Conservation (phyloP, 2,113 vertebrate species). For the Colaptes auratus region DNA sequence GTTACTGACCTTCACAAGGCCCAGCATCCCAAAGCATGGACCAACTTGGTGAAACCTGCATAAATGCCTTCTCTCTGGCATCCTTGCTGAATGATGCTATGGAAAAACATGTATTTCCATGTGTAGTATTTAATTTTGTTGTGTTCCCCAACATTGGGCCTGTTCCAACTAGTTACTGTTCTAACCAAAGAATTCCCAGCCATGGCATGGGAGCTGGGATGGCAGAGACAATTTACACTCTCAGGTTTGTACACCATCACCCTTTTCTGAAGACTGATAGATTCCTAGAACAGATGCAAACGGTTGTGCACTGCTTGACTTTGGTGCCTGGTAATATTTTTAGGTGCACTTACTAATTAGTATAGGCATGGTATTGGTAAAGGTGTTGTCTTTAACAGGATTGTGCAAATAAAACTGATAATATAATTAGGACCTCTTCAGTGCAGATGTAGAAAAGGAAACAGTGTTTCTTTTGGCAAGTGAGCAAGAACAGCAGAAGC, state of each 20-base stretch:
- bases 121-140: not conserved
- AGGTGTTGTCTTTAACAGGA: not conserved
- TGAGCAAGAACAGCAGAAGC: not conserved
- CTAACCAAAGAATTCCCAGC: not conserved
- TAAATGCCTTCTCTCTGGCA: not conserved
- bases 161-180: not conserved
- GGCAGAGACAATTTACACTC: not conserved
- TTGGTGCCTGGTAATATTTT: not conserved
- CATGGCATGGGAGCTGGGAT: not conserved
- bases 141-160: not conserved
- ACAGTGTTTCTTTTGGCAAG: not conserved
- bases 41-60: not conserved
- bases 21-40: not conserved
- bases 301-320: not conserved
- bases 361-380: accelerated
- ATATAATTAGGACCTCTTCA: not conserved
- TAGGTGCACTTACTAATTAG: not conserved
- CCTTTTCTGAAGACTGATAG: not conserved
- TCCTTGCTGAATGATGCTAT: not conserved
- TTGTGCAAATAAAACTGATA: not conserved
- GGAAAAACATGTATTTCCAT: not conserved
- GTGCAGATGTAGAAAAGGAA: not conserved
- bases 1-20: not conserved
- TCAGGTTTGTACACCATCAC: not conserved
- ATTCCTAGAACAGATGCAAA: accelerated